Evolutionary conservation across 2,888 invertebrate species (phyloP).

Genomic region (Drosophila siamana): DNA sequence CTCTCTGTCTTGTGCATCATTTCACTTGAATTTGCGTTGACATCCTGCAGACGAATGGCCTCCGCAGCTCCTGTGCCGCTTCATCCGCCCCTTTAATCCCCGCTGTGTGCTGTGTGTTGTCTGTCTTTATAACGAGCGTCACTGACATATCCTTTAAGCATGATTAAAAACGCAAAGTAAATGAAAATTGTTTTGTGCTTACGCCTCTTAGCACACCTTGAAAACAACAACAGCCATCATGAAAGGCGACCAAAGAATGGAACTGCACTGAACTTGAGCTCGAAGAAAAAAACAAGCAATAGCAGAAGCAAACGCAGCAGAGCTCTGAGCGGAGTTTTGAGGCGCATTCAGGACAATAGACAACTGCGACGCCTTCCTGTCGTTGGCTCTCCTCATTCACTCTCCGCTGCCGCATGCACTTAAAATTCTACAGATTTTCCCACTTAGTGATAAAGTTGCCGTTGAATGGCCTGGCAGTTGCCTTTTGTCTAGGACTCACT

Average conservation of each 20-base stretch:
- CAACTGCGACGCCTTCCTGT: conserved; percentile 26
- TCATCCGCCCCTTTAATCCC: conserved; percentile 14
- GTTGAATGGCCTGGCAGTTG: conserved; percentile 62
- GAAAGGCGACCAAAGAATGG: conserved; percentile 12
- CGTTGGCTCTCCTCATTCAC: conserved; percentile 36
- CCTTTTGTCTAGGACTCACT: conserved; percentile 61
- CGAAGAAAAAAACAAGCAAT: conserved; percentile 28
- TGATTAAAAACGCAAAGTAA: conserved; percentile 79
- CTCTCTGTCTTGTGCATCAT: conserved; percentile 67
- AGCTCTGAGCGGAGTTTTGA: conserved; percentile 38
- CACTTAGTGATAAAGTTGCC: conserved; percentile 78
- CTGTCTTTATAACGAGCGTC: conserved; percentile 58
- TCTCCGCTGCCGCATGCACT: conserved; percentile 56
- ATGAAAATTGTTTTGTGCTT: conserved; percentile 81
- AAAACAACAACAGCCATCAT: conserved; percentile 58
- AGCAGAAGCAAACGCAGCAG: no score
- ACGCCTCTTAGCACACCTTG: conserved; percentile 81
- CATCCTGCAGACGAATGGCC: conserved; percentile 59
- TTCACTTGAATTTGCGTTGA: conserved; percentile 77
- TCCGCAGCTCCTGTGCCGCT: conserved; percentile 30
- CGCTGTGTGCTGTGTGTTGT: no score
- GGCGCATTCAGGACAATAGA: conserved; percentile 46
- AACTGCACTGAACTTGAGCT: conserved; percentile 60
- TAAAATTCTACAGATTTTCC: conserved; percentile 81
- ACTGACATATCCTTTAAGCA: conserved; percentile 80